phyloP scores from a whole-genome alignment of 2,888 invertebrate species.

The Diplolepis rosae region DNA sequence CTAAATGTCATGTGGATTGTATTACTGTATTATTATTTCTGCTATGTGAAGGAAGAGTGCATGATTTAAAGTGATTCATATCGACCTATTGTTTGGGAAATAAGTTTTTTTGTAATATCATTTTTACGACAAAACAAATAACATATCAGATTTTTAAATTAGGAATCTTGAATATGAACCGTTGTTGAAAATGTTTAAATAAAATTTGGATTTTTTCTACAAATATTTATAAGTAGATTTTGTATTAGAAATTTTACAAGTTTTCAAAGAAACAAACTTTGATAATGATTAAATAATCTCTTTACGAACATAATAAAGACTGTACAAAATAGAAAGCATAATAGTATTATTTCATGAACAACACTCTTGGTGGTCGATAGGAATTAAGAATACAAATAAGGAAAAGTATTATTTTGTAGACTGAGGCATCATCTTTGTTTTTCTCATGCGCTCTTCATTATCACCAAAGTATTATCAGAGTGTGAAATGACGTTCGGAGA shows the following conservation, averaged over 20 bases:
- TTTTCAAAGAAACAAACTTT: background rate
- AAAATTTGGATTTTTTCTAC: constrained; percentile 16
- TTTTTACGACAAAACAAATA: constrained; percentile 14
- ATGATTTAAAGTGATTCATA: constrained; percentile 13
- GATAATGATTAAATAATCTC: no score
- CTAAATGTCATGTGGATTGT: constrained; percentile 9
- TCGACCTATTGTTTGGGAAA: background rate
- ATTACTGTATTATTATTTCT: constrained; percentile 22
- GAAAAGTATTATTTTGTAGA: constrained; percentile 27
- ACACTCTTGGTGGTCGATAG: background rate
- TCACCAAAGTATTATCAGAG: constrained; percentile 28
- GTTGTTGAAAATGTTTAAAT: constrained; percentile 2
- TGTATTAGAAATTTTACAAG: background rate
- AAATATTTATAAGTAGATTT: background rate
- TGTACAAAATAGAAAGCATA: constrained; percentile 18
- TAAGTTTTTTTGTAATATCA: background rate
- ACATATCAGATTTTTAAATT: constrained; percentile 9
- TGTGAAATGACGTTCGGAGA: constrained; percentile 4
- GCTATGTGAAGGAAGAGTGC: constrained; percentile 26
- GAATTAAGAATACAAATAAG: background rate
- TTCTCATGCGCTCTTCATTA: constrained; percentile 19
- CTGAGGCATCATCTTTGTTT: constrained; percentile 1
- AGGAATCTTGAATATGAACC: background rate
- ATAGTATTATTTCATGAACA: constrained; percentile 37
- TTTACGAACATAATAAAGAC: constrained; percentile 24